Base-by-base conservation (phyloP, 2,113 vertebrate species). In the Eclectus roratus region DNA sequence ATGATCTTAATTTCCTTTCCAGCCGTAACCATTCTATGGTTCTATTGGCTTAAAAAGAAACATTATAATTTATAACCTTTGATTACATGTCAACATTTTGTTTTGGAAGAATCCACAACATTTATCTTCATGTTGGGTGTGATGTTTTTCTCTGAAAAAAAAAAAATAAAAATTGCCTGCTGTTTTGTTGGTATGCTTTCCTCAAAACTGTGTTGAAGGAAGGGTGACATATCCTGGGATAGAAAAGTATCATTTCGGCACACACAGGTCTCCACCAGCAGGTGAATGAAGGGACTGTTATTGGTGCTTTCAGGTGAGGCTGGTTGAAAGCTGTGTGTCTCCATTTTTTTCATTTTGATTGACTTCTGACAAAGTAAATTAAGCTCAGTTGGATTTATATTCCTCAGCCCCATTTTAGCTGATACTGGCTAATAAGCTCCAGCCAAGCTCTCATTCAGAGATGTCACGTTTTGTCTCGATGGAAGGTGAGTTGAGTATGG, bases 341-440 rank as follows among this genome's bases (percentile, higher is more conserved):
- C 29, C 6, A 1, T 16, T 37, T 46, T 46, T 46, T 29, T 89
- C 20, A 2, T 39, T 47, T 46, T 84, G 76, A 24, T 53, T 84
- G 17, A 9, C n/a, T 81, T 88, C 64, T 46, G 74, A 43, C 52
- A 71, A 69, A 93, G 8, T 35, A 28, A 60, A 93, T 69, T n/a
- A 82, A 35, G 17, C 25, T 80, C 12, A 0, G n/a, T 70, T 72
- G 33, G 46, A 41, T 85, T 90, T 89, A 44, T 70, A 56, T 90
- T 92, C 41, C 35, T 91, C 37, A 52, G 52, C 66, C 69, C 56
- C 53, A 3, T 46, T 74, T 88, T 60, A 65, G 79, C 19, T 65
- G 37, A 80, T 94, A 50, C 52, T 76, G 91, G 37, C 41, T 93
- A 86, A 88, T 84, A 89, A 92, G 46, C 49, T 60, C 60, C 80